A percentile compares a stretch with the other conserved stretches of the same genome.
phyloP scores from a whole-genome alignment of 1,140 invertebrate genomes.

The Akabosia matsudoensis region DNA sequence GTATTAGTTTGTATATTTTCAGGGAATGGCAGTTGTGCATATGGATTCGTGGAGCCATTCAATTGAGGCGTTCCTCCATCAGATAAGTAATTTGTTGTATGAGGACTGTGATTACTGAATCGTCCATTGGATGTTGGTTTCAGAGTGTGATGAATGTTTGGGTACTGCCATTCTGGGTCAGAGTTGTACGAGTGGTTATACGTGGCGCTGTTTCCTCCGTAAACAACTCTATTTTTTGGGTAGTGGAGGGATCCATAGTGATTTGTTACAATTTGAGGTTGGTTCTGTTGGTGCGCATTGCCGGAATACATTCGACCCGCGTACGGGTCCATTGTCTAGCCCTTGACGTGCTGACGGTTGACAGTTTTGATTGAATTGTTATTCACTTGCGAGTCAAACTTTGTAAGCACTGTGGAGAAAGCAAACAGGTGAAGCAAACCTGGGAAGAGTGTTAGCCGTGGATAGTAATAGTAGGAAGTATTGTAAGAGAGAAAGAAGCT shows the following conservation, averaged over 20 bases:
- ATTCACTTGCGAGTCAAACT: not conserved
- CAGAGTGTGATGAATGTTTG: slow-evolving; percentile 9
- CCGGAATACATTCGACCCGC: slow-evolving; percentile 3
- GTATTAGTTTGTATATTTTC: not conserved
- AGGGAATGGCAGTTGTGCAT: not conserved
- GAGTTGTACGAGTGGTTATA: slow-evolving; percentile 26
- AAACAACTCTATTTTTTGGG: not conserved
- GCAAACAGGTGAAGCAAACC: too few relatives aligned
- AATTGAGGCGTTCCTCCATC: slow-evolving; percentile 5
- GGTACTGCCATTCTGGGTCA: slow-evolving; percentile 37
- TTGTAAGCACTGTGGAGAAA: too few relatives aligned
- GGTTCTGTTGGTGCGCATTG: slow-evolving; percentile 23
- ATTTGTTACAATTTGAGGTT: slow-evolving; percentile 34
- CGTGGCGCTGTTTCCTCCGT: not conserved
- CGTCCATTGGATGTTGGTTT: slow-evolving; percentile 9
- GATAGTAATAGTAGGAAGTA: too few relatives aligned
- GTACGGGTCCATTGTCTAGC: slow-evolving; percentile 29
- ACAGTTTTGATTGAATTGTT: not conserved
- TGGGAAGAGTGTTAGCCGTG: too few relatives aligned
- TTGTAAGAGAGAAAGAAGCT: too few relatives aligned
- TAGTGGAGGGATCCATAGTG: slow-evolving; percentile 28
- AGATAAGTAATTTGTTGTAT: slow-evolving; percentile 18
- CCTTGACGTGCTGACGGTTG: not conserved
- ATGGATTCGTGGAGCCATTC: not conserved
- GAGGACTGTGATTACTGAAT: slow-evolving; percentile 21